These are phyloP conservation scores for Phacellophora camtschatica DNA, from an alignment of 30 jellyfish, hydroid and myxozoan species.

Conservation along the genomic window DNA sequence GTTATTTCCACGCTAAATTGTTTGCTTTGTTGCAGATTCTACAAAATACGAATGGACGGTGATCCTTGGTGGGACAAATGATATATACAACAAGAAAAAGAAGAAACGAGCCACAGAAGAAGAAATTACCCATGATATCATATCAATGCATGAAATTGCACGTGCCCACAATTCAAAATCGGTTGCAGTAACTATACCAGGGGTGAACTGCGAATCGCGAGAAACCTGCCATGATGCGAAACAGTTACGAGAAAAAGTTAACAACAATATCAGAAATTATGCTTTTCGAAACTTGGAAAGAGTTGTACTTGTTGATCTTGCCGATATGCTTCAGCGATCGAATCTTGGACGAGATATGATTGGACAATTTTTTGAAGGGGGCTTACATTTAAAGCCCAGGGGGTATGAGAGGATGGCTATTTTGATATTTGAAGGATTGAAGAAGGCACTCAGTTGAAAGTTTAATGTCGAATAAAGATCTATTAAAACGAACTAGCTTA, in stretches of 20 bases:
- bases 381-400: conserved; percentile 87
- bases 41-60: conserved; percentile 78
- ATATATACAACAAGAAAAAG: conserved; percentile 78
- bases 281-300: conserved; percentile 66
- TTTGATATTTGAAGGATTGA: conserved; percentile 70
- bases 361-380: conserved; percentile 97
- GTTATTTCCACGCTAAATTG: no score
- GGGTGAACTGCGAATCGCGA: conserved; percentile 78
- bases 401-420: conserved; percentile 96
- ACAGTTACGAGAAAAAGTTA: conserved; percentile 80
- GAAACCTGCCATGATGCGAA: conserved; percentile 91
- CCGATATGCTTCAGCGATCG: conserved; percentile 75
- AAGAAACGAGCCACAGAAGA: conserved; percentile 63
- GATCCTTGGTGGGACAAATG: conserved; percentile 97
- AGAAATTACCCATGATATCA: conserved; percentile 66
- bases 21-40: conserved; percentile 29
- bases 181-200: conserved; percentile 94
- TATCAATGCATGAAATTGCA: conserved; percentile 85
- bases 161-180: conserved; percentile 75
- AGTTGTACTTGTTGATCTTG: conserved; percentile 84
- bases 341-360: conserved; percentile 61
- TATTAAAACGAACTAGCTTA: no score
- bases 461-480: no score
- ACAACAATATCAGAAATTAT: conserved; percentile 63
- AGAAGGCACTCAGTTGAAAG: conserved; percentile 63